A percentile compares a stretch with the other conserved stretches of the same genome.
Conservation (phyloP, 2,888 invertebrate species). For the Suillia variegata region DNA sequence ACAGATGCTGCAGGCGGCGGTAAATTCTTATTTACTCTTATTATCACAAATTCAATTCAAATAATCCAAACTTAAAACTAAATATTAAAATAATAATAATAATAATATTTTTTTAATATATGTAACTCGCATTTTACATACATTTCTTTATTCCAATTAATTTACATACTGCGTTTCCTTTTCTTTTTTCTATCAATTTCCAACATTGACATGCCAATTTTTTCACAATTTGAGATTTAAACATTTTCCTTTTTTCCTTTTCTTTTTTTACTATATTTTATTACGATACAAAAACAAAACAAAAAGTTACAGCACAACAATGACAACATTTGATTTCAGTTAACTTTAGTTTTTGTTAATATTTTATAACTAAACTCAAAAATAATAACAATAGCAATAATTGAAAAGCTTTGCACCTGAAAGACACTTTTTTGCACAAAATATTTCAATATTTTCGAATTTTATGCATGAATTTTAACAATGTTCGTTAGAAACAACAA, state of each 20-base stretch:
- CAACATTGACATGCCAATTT: slow-evolving; percentile 2
- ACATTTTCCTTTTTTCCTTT: slow-evolving; percentile 7
- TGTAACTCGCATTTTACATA: background rate
- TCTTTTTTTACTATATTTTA: slow-evolving; percentile 11
- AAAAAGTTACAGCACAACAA: background rate
- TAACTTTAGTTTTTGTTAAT: background rate
- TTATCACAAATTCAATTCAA: background rate
- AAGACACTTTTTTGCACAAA: too few relatives aligned
- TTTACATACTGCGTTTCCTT: too few relatives aligned
- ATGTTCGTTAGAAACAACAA: too few relatives aligned
- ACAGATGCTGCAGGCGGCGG: slow-evolving; percentile 60
- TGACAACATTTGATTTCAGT: background rate
- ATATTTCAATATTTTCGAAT: too few relatives aligned
- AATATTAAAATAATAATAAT: background rate
- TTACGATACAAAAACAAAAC: slow-evolving; percentile 1
- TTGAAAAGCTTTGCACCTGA: too few relatives aligned
- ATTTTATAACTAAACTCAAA: background rate
- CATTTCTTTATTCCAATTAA: slow-evolving; percentile 1
- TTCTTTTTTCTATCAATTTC: background rate
- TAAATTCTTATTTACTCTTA: slow-evolving; percentile 36
- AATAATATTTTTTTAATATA: background rate
- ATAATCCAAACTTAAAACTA: background rate
- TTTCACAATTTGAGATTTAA: slow-evolving; percentile 8
- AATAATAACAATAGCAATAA: too few relatives aligned
- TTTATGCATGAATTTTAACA: too few relatives aligned